These are phyloP conservation scores for Agonopterix subpropinquella DNA, from an alignment of 2,888 invertebrate genomes.

Conservation along the genomic window DNA sequence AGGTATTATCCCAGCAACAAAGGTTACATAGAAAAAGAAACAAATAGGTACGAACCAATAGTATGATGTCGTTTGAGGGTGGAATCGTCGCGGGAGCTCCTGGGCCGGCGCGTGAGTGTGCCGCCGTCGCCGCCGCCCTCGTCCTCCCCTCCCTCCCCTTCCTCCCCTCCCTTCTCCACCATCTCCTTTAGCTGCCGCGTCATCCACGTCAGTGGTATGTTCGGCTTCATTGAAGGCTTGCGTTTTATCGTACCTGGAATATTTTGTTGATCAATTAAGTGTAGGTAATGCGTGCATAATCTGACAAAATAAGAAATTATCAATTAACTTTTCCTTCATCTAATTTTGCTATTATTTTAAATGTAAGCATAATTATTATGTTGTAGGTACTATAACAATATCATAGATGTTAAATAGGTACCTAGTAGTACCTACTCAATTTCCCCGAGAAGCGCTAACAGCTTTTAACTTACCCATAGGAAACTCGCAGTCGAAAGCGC, in stretches of 20 bases:
- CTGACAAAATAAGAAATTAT: no score
- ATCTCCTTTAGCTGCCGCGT: constrained; percentile 93
- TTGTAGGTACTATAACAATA: no score
- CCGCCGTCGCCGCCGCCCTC: constrained; percentile 66
- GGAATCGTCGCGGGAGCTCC: constrained; percentile 45
- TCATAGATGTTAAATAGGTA: no score
- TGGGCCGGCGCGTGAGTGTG: constrained; percentile 72
- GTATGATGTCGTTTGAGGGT: constrained; percentile 56
- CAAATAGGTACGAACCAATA: neutral
- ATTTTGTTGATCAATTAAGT: neutral
- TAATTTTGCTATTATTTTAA: no score
- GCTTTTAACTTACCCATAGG: constrained; percentile 77
- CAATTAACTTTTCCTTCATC: no score
- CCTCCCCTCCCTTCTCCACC: constrained; percentile 77
- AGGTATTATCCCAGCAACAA: no score
- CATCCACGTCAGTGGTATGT: constrained; percentile 92
- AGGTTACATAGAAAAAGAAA: no score
- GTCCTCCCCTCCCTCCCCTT: constrained; percentile 45
- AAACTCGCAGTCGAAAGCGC: constrained; percentile 84
- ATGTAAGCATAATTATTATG: no score
- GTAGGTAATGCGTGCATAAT: no score
- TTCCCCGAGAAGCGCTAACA: no score
- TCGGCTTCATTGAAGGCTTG: constrained; percentile 94
- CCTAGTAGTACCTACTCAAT: no score
- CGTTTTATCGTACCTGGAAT: constrained; percentile 88